Evolutionary conservation across 2,797 vertebrate genomes (phyloP).

Genomic region (Etheostoma nigrum): DNA sequence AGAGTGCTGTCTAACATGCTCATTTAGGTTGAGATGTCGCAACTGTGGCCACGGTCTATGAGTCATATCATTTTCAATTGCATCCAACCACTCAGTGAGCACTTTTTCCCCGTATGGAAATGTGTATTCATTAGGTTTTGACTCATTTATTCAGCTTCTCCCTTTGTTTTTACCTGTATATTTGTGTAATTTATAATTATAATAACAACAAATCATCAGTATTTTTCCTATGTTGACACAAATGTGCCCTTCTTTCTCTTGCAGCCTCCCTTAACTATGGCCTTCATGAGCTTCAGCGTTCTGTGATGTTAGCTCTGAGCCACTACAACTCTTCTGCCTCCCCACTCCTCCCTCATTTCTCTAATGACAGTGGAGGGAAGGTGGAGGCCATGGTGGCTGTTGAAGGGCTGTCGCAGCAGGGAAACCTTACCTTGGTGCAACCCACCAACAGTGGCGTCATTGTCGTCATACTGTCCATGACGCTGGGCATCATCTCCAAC

Average conservation of each 20-base stretch:
- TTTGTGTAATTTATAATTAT: no score
- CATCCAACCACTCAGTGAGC: not conserved
- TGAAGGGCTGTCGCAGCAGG: constrained; percentile 43
- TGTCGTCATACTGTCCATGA: constrained; percentile 88
- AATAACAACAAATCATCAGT: not conserved
- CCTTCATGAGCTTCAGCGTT: constrained; percentile 18
- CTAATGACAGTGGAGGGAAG: constrained; percentile 66
- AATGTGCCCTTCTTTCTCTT: constrained; percentile 34
- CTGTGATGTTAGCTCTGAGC: constrained; percentile 77
- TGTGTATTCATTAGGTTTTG: not conserved
- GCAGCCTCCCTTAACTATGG: constrained; percentile 55
- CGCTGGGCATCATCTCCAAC: constrained; percentile 90
- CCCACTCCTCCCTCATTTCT: constrained; percentile 29
- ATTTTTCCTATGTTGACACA: not conserved
- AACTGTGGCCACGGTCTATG: not conserved
- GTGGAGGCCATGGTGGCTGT: constrained; percentile 51
- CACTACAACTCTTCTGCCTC: constrained; percentile 69
- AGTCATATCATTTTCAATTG: no score
- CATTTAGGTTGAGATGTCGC: not conserved
- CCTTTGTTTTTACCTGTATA: not conserved
- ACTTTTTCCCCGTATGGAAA: not conserved
- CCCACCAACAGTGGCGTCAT: constrained; percentile 69
- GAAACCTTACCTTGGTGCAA: constrained; percentile 63
- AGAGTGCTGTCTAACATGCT: not conserved
- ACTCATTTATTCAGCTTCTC: not conserved